These are phyloP conservation scores for Alviniconcha strummeri DNA, from an alignment of 2,888 invertebrate genomes.

Conservation along the genomic window DNA sequence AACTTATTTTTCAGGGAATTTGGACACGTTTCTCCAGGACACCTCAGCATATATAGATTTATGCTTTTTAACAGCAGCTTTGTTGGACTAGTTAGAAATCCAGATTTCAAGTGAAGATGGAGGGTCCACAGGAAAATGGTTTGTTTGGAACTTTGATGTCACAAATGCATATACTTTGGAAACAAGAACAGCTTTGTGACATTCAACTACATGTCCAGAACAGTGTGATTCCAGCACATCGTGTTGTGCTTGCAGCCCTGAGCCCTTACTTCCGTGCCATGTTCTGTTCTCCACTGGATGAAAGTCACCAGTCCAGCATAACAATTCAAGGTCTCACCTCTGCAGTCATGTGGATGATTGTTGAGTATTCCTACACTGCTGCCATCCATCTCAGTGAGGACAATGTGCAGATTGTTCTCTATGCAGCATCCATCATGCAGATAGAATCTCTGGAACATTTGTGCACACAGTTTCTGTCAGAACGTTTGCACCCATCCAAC, in stretches of 20 bases:
- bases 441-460: constrained; percentile 39
- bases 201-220: constrained; percentile 36
- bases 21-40: no score
- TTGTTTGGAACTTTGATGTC: constrained; percentile 32
- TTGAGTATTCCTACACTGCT: constrained; percentile 42
- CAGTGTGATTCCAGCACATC: constrained; percentile 38
- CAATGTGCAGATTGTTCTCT: constrained; percentile 40
- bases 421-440: constrained; percentile 45
- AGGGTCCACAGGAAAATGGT: neutral
- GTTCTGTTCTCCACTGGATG: constrained; percentile 44
- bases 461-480: constrained; percentile 36
- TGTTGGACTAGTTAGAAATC: no score
- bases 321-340: constrained; percentile 38
- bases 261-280: constrained; percentile 46
- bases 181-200: constrained; percentile 41
- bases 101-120: neutral
- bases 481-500: constrained; percentile 42
- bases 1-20: no score
- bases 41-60: no score
- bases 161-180: constrained; percentile 37
- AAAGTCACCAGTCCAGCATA: constrained; percentile 36
- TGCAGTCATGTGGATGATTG: constrained; percentile 32
- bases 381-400: constrained; percentile 37
- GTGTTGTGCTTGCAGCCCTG: constrained; percentile 41
- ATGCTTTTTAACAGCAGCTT: no score